phyloP scores from a whole-genome alignment of 2,113 vertebrate genomes.

The Echinops telfairi region DNA sequence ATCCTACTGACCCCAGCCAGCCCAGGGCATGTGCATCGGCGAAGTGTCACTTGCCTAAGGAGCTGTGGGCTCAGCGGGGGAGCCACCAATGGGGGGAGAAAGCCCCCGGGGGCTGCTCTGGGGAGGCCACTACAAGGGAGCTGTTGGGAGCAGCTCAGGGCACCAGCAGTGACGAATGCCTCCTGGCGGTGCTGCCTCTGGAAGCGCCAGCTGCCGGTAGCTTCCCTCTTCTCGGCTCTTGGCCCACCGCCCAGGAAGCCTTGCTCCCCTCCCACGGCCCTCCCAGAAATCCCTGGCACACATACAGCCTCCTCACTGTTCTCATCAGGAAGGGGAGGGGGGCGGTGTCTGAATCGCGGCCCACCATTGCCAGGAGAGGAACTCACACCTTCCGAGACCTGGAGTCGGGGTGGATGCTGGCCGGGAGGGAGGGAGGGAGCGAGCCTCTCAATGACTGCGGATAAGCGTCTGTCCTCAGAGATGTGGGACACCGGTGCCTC shows the following conservation, averaged over 20 bases:
- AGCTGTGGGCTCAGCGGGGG: too few species aligned
- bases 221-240: not conserved
- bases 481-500: too few species aligned
- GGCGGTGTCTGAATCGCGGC: too few species aligned
- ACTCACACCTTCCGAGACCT: accelerated
- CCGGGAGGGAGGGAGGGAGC: too few species aligned
- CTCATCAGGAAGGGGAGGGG: too few species aligned
- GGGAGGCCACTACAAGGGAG: too few species aligned
- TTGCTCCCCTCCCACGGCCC: not conserved
- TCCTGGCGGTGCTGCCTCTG: not conserved
- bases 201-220: not conserved
- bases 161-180: not conserved
- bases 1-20: not conserved
- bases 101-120: too few species aligned
- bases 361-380: not conserved
- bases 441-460: too few species aligned
- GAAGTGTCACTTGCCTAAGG: not conserved
- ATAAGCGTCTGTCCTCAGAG: too few species aligned
- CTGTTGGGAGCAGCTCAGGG: not conserved
- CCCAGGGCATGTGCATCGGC: not conserved
- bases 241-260: not conserved
- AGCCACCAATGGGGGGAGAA: too few species aligned
- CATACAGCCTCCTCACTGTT: not conserved
- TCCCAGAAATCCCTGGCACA: not conserved
- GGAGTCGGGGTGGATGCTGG: not conserved